Evolutionary conservation across 2,113 vertebrate genomes (phyloP), one percentile per base, ranked within the genome.

Genomic region (Atlantisia rogersi): DNA sequence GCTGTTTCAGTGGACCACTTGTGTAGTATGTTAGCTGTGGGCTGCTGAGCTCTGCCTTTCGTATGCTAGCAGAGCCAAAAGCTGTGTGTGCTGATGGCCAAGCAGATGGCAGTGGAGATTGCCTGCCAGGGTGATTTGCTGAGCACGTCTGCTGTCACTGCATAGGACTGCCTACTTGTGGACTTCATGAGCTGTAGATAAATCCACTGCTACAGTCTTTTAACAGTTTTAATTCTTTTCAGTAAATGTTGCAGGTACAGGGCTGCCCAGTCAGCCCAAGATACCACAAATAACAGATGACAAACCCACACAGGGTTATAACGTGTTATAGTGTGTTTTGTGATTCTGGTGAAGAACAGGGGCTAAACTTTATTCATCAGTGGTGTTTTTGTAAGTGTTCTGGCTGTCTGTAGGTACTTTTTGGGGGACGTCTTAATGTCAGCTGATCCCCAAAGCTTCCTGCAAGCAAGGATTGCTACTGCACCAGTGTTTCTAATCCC

Each of bases 81-180:
- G 26, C 77, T 48, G 35, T 62, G 52, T 19, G 35, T 42, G 40
- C 81, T 67, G 65, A 37, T 82, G 65, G 75, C 62, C 75, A 64
- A n/a, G 53, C 39, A 55, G 48, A 52, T 60, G 62, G 60, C 42
- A 39, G 9, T 18, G 40, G 74, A 62, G 22, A 22, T 26, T 74
- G 69, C 59, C 32, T 77, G 64, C 35, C 52, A 29, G 28, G 9
- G 26, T 77, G 73, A 21, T 39, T 40, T 32, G 39, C 73, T 87
- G 60, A 53, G 67, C 62, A 31, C 28, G 29, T 65, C 40, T 95
- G 65, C 56, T 77, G 26, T 29, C 18, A 8, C 55, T 84, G 48
- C 2, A 0, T 5, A 52, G 5, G 25, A 15, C 13, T 86, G 63
- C 32, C 26, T 62, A 0, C 65, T 68, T 8, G 3, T 18, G 52